Conservation (phyloP, 1,140 invertebrate genomes). For the Musca vetustissima region DNA sequence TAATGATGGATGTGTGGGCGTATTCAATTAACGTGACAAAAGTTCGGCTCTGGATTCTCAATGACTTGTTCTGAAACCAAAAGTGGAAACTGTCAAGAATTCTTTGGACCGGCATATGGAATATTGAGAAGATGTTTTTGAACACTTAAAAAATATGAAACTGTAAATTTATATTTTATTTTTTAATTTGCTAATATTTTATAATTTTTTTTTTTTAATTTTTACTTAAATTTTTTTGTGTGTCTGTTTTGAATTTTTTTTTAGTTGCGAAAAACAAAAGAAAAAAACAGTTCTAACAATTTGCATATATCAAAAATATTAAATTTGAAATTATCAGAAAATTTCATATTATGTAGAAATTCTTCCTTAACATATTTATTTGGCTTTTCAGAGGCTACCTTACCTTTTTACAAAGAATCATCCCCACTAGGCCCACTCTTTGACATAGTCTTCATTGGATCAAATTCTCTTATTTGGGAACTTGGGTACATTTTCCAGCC, state of each 20-base stretch:
- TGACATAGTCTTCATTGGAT: too few species aligned
- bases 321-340: too few species aligned
- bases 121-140: background rate
- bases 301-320: too few species aligned
- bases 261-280: background rate
- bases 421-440: too few species aligned
- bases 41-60: background rate
- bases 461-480: too few species aligned
- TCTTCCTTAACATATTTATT: too few species aligned
- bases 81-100: too few species aligned
- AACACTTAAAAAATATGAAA: background rate
- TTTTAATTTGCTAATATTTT: background rate
- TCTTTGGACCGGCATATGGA: background rate
- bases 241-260: background rate
- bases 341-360: too few species aligned
- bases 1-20: background rate
- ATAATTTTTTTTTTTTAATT: background rate
- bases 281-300: too few species aligned
- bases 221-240: slow-evolving; percentile 4
- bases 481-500: too few species aligned
- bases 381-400: too few species aligned
- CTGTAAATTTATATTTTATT: slow-evolving; percentile 19
- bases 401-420: too few species aligned
- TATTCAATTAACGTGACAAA: background rate
- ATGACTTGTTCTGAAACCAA: background rate